Evolutionary conservation across 2,113 vertebrate species (phyloP).

Genomic region (Andinoacara biseriatus): DNA sequence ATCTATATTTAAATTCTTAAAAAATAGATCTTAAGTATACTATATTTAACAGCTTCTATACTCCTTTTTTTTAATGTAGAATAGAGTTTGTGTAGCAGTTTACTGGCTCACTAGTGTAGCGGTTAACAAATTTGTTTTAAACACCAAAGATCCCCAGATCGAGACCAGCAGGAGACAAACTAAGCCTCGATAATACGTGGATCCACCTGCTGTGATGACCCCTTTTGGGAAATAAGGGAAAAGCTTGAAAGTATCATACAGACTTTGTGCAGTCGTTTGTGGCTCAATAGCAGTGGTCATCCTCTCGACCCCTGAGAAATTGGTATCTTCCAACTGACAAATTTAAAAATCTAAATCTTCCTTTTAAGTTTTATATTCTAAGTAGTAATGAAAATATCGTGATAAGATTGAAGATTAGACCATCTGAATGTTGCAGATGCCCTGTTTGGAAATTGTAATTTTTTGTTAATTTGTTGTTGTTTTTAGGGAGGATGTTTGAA

Average conservation of each 20-base stretch:
- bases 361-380: too few species aligned
- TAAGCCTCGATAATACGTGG: not conserved
- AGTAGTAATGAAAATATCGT: not conserved
- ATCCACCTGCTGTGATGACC: not conserved
- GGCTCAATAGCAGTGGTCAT: not conserved
- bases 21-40: not conserved
- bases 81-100: not conserved
- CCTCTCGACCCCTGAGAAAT: not conserved
- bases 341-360: not conserved
- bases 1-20: not conserved
- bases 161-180: not conserved
- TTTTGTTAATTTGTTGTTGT: not conserved
- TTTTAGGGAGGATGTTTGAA: slow-evolving; percentile 93
- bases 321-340: not conserved
- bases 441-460: not conserved
- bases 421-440: not conserved
- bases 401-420: not conserved
- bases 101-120: not conserved
- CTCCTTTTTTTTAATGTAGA: not conserved
- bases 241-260: not conserved
- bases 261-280: not conserved
- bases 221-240: not conserved
- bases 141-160: not conserved
- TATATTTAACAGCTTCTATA: not conserved
- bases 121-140: not conserved